Evolutionary conservation across 2,888 invertebrate species (phyloP).

Genomic region (Drosophila eohydei): DNA sequence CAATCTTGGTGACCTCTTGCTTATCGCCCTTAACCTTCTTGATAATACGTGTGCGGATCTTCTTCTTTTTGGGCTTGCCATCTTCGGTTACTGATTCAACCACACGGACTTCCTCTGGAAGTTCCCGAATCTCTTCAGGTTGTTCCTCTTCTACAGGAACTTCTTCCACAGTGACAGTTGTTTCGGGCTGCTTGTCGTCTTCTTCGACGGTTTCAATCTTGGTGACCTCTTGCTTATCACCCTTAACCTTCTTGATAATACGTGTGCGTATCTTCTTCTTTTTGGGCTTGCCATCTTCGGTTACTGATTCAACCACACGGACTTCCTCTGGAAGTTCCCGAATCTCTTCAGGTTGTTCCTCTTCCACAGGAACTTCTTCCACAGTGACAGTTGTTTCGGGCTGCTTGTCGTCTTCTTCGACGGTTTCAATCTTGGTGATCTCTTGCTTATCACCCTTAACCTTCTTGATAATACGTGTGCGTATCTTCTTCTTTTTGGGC

Average conservation of each 20-base stretch:
- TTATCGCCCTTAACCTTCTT: slow-evolving; percentile 8
- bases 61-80: slow-evolving; percentile 4
- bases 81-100: slow-evolving; percentile 2
- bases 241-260: slow-evolving; percentile 24
- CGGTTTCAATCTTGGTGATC: slow-evolving; percentile 55
- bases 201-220: slow-evolving; percentile 29
- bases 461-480: slow-evolving; percentile 53
- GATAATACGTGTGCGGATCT: slow-evolving; percentile 11
- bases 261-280: slow-evolving; percentile 22
- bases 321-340: slow-evolving; percentile 48
- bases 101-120: slow-evolving; percentile 2
- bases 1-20: slow-evolving; percentile 11
- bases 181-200: slow-evolving; percentile 22
- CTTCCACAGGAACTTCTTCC: slow-evolving; percentile 34
- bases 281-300: slow-evolving; percentile 40
- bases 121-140: not conserved
- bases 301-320: slow-evolving; percentile 35
- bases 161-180: slow-evolving; percentile 19
- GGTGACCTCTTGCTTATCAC: slow-evolving; percentile 26
- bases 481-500: slow-evolving; percentile 52
- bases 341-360: slow-evolving; percentile 21
- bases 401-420: slow-evolving; percentile 47
- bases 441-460: slow-evolving; percentile 52
- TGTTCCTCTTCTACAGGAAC: not conserved
- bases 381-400: slow-evolving; percentile 49